Percentiles rank a stretch among this genome's conserved stretches.
Conservation (phyloP, 92 coral and sea anemone genomes). For the Scolanthus callimorphus region DNA sequence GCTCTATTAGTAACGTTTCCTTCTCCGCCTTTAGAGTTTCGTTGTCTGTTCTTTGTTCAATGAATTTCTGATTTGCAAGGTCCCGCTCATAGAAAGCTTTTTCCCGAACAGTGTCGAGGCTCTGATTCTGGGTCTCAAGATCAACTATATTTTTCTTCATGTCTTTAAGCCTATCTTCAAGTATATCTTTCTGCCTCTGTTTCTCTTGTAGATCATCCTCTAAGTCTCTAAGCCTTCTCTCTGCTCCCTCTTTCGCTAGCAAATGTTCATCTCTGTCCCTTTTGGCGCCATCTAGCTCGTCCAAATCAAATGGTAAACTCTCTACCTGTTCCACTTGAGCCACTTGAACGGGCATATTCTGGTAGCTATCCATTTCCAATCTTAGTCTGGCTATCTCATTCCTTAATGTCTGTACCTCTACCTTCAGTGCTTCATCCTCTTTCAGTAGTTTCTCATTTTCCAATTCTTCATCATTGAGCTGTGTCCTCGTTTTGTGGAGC, state of each 20-base stretch:
- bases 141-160: slow-evolving; percentile 53
- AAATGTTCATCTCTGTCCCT: slow-evolving; percentile 67
- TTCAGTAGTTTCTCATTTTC: slow-evolving; percentile 58
- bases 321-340: slow-evolving; percentile 63
- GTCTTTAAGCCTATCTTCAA: slow-evolving; percentile 40
- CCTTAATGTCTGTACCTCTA: slow-evolving; percentile 43
- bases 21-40: slow-evolving; percentile 52
- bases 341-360: slow-evolving; percentile 50
- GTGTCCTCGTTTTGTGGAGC: slow-evolving; percentile 51
- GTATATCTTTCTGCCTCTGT: slow-evolving; percentile 40
- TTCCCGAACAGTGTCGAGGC: slow-evolving; percentile 60
- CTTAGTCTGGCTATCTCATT: slow-evolving; percentile 52
- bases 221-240: slow-evolving; percentile 42
- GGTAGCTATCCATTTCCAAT: slow-evolving; percentile 35
- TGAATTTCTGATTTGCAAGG: slow-evolving; percentile 63
- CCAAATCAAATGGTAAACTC: slow-evolving; percentile 57
- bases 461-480: slow-evolving; percentile 39
- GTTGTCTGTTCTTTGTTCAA: slow-evolving; percentile 68
- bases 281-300: slow-evolving; percentile 72
- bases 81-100: slow-evolving; percentile 62
- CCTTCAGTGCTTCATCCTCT: slow-evolving; percentile 62
- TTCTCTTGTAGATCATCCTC: slow-evolving; percentile 47
- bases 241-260: slow-evolving; percentile 55
- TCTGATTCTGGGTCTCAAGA: slow-evolving; percentile 59
- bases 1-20: slow-evolving; percentile 45